Evolutionary conservation across 2,888 invertebrate genomes (phyloP).

Genomic region (Cantharis rufa): DNA sequence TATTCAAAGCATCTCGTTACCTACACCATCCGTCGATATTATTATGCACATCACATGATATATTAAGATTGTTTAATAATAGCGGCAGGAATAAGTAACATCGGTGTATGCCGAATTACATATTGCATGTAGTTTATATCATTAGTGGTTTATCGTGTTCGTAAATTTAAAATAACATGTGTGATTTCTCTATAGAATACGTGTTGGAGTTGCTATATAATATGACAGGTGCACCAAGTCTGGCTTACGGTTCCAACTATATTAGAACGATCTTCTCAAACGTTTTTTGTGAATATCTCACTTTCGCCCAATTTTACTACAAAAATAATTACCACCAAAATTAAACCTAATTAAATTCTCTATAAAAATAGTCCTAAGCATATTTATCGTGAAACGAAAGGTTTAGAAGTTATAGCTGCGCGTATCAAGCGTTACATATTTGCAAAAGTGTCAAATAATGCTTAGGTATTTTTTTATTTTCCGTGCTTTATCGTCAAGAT

Average conservation of each 20-base stretch:
- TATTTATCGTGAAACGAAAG: neutral
- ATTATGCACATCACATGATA: neutral
- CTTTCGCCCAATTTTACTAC: neutral
- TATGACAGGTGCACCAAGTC: neutral
- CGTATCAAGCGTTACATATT: too few species aligned
- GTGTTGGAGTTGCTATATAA: neutral
- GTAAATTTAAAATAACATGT: neutral
- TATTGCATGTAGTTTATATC: neutral
- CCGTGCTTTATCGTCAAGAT: too few species aligned
- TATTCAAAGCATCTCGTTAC: neutral
- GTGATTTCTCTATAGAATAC: neutral
- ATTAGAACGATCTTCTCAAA: neutral
- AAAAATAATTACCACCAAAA: neutral
- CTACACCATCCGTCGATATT: neutral
- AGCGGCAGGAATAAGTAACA: neutral
- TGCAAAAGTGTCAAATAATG: too few species aligned
- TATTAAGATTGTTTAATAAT: neutral
- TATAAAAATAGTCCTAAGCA: neutral
- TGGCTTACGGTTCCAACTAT: too few species aligned
- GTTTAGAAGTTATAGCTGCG: neutral
- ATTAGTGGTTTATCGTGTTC: neutral
- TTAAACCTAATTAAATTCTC: neutral
- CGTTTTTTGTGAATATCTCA: neutral
- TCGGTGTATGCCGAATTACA: neutral
- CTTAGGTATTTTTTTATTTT: too few species aligned